Evolutionary conservation across 2,888 invertebrate genomes (phyloP), one percentile per base, ranked within the genome.

Genomic region (Aphidius colemani): DNA sequence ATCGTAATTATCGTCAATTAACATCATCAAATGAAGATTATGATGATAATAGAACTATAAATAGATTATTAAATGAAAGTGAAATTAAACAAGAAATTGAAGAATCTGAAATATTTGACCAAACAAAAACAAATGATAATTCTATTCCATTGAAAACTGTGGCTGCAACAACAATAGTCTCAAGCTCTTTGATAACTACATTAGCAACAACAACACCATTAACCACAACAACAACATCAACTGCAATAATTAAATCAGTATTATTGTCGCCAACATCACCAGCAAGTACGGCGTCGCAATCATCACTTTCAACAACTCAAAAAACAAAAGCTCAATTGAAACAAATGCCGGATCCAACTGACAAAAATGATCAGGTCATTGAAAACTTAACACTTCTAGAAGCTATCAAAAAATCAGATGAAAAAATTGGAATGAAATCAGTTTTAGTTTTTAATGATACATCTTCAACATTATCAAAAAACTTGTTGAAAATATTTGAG

Each of bases 311-410:
- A 66, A 5, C 64, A 66, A 5, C 69, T 65, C 10, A 58, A 7
- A 78, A 77, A 44, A 77, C 76, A 0, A 79, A 77, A 46, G 74
- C 76, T 1, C 79, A 80, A 11, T 57, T 77, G 7, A 80, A 81
- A 53, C 74, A 74, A 43, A 72, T 75, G 72, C 74, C 76, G 0
- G 77, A 74, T 7, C 53, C 59, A 7, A 46, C 7, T 13, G 61
- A 9, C 9, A 53, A 44, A 18, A 46, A 30, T 30, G 5, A 30
- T 30, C 30, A 30, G 30, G 30, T 30, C 3, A 30, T 30, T 30
- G 30, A 30, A 30, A 30, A 30, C 30, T 3, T 30, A 5, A 30
- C 30, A 30, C 30, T 30, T 30, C 30, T 2, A 2, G 30, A 57
- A 7, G 46, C 4, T 30, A n/a, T 57, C 1, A 40, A 30, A n/a